A percentile compares a stretch with the other conserved stretches of the same genome.
Conservation (phyloP, 2,888 invertebrate genomes). For the Orgyia antiqua region DNA sequence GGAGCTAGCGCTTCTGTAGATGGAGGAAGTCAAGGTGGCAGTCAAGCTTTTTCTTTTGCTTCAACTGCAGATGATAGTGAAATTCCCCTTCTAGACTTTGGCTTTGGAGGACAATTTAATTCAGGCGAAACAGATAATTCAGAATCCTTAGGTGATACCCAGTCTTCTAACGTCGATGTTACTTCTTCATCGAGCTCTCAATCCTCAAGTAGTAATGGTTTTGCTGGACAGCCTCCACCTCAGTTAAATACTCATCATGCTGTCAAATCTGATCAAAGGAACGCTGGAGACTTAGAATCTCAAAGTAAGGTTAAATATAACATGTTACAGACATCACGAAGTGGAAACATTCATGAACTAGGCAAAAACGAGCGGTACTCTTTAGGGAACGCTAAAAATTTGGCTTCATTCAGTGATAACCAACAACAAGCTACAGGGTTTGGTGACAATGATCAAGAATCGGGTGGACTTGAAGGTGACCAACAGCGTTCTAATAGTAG, state of each 20-base stretch:
- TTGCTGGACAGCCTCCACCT: background rate
- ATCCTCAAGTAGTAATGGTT: too few species aligned
- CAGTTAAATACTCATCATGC: background rate
- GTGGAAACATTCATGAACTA: too few species aligned
- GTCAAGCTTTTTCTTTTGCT: slow-evolving; percentile 42
- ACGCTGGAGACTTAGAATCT: too few species aligned
- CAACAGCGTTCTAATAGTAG: slow-evolving; percentile 1
- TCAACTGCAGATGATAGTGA: slow-evolving; percentile 13
- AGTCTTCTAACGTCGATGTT: slow-evolving; percentile 12
- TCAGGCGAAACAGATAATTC: too few species aligned
- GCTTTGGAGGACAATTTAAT: slow-evolving; percentile 1
- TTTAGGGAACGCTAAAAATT: background rate
- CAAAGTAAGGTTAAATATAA: too few species aligned
- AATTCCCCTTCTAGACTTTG: slow-evolving; percentile 1
- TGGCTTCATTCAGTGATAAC: background rate
- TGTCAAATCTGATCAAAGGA: too few species aligned
- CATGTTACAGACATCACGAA: too few species aligned
- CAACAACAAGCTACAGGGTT: slow-evolving; percentile 8
- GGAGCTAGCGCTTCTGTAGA: slow-evolving; percentile 31
- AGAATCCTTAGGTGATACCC: slow-evolving; percentile 13
- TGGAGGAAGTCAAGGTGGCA: slow-evolving; percentile 20
- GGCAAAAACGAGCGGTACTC: too few species aligned
- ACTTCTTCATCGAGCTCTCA: too few species aligned
- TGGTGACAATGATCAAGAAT: background rate
- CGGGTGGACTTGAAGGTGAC: background rate